Percentiles rank a stretch among this genome's conserved stretches.
These are phyloP conservation scores for Ataeniobius toweri DNA, from an alignment of 2,797 vertebrate genomes.

Conservation along the genomic window DNA sequence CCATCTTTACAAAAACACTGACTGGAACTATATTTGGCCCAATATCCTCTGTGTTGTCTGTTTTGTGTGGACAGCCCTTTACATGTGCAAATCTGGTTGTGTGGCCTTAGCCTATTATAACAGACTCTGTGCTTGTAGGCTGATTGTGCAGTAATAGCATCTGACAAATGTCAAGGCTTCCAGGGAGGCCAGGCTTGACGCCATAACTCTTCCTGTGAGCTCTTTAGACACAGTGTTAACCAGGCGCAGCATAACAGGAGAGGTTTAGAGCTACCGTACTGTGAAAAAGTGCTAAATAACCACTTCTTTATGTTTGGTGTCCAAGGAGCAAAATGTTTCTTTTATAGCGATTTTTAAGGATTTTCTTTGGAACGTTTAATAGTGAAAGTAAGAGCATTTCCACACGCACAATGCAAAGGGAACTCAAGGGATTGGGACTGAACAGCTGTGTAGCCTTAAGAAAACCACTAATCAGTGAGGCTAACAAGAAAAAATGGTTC, in stretches of 20 bases:
- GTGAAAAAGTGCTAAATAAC: neutral
- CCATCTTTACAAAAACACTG: conserved; percentile 78
- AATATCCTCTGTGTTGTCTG: conserved; percentile 79
- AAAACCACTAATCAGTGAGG: too few relatives aligned
- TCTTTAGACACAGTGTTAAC: conserved; percentile 22
- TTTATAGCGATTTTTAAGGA: neutral
- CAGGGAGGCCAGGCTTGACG: conserved; percentile 70
- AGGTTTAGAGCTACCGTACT: conserved; percentile 14
- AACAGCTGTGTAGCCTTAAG: too few relatives aligned
- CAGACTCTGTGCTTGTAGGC: conserved; percentile 74
- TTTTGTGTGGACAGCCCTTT: conserved; percentile 77
- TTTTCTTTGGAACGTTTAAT: too few relatives aligned
- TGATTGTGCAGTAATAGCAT: conserved; percentile 83
- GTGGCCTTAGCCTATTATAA: conserved; percentile 76
- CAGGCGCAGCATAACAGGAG: conserved; percentile 13
- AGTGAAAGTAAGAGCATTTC: too few relatives aligned
- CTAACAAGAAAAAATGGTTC: too few relatives aligned
- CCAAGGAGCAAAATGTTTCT: neutral
- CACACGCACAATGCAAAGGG: too few relatives aligned
- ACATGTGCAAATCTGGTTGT: conserved; percentile 83
- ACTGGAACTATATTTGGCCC: conserved; percentile 83
- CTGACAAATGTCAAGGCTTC: conserved; percentile 81
- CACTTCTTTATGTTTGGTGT: neutral
- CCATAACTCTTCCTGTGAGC: conserved; percentile 48
- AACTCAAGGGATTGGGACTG: too few relatives aligned